These are phyloP conservation scores for Telenomus remus DNA, from an alignment of 1,140 invertebrate genomes.

Conservation along the genomic window DNA sequence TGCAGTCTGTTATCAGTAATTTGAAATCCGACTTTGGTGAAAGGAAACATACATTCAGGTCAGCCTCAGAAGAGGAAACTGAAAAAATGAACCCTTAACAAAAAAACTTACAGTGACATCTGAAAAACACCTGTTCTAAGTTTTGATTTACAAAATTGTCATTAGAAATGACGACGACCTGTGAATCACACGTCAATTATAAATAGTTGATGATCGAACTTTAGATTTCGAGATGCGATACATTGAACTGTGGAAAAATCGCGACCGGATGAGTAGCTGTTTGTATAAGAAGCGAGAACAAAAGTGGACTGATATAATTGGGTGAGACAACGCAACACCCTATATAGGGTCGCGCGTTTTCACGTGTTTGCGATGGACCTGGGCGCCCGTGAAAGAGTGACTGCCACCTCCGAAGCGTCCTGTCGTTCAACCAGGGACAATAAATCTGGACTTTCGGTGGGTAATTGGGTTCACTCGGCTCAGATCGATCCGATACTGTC, in stretches of 20 bases:
- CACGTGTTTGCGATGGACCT: slow-evolving; percentile 39
- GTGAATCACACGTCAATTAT: slow-evolving; percentile 74
- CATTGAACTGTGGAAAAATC: slow-evolving; percentile 26
- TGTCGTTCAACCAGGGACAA: slow-evolving; percentile 70
- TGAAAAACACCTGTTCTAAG: no score
- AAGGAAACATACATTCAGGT: not conserved
- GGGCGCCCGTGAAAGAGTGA: slow-evolving; percentile 64
- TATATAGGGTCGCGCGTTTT: slow-evolving; percentile 42
- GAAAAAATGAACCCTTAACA: slow-evolving; percentile 46
- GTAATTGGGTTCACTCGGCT: slow-evolving; percentile 76
- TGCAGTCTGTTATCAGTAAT: no score
- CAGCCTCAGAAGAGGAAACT: slow-evolving; percentile 49
- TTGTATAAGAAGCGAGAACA: slow-evolving; percentile 20
- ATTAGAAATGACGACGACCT: slow-evolving; percentile 52
- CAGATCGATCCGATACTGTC: slow-evolving; percentile 76
- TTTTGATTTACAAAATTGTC: not conserved
- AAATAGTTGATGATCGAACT: slow-evolving; percentile 70
- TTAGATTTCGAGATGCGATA: slow-evolving; percentile 43
- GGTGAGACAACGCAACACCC: slow-evolving; percentile 68
- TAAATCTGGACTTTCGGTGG: slow-evolving; percentile 73
- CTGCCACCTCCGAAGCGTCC: slow-evolving; percentile 67
- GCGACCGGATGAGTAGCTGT: not conserved
- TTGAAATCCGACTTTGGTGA: no score
- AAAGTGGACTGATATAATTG: slow-evolving; percentile 70
- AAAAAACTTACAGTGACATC: no score